Conservation (phyloP, 2,113 vertebrate genomes). For the Nyctereutes procyonoides region DNA sequence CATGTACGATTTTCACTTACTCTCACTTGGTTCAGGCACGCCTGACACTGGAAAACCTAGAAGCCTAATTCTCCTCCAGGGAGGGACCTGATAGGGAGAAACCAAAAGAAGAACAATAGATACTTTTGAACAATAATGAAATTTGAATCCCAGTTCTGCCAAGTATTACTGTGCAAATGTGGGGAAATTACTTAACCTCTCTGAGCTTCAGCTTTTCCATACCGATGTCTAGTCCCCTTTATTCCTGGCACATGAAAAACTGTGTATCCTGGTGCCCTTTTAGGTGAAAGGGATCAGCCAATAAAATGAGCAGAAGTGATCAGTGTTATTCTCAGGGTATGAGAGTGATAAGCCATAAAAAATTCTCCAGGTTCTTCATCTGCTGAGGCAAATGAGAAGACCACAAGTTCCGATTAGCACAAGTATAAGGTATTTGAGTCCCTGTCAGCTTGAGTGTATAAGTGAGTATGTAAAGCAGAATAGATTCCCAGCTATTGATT, state of each 20-base stretch:
- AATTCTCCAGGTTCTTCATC: neutral
- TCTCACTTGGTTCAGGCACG: neutral
- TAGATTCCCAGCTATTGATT: neutral
- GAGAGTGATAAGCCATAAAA: neutral
- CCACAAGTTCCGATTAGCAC: neutral
- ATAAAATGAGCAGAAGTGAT: neutral
- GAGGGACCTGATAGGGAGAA: neutral
- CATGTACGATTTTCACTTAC: neutral
- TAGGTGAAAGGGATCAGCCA: neutral
- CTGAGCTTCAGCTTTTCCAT: neutral
- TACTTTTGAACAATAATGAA: neutral
- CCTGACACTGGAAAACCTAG: neutral
- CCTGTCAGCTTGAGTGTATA: neutral
- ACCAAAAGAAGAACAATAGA: neutral
- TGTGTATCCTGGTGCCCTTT: neutral
- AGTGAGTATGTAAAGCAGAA: neutral
- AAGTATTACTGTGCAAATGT: neutral
- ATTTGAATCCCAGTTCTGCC: neutral
- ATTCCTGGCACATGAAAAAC: neutral
- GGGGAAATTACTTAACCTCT: neutral
- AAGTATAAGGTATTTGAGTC: neutral
- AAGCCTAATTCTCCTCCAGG: neutral
- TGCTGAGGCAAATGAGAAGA: neutral
- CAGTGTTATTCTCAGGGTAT: neutral
- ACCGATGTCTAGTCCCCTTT: neutral